A percentile compares a stretch with the other conserved stretches of the same genome.
Evolutionary conservation across 92 coral and sea anemone genomes (phyloP).

Genomic region (Scolanthus callimorphus): DNA sequence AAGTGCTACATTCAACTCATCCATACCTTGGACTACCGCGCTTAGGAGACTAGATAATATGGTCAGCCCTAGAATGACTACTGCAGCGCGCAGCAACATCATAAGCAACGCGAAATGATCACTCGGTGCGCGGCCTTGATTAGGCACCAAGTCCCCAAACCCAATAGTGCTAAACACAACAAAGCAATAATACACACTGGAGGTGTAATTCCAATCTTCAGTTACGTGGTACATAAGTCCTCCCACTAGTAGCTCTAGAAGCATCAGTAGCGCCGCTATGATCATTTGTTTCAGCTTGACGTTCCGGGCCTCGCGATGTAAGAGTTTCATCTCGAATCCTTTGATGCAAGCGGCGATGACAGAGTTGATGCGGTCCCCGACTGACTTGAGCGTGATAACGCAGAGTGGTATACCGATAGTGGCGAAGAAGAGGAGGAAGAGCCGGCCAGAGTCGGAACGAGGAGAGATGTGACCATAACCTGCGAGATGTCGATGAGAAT

Average conservation of each 20-base stretch:
- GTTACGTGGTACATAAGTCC: slow-evolving; percentile 37
- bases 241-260: slow-evolving; percentile 31
- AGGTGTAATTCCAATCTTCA: slow-evolving; percentile 49
- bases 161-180: slow-evolving; percentile 50
- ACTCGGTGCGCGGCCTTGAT: slow-evolving; percentile 31
- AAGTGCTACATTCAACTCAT: slow-evolving; percentile 19
- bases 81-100: slow-evolving; percentile 31
- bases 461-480: slow-evolving; percentile 57
- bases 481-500: too few relatives aligned
- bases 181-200: slow-evolving; percentile 53
- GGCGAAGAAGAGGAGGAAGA: slow-evolving; percentile 51
- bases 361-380: slow-evolving; percentile 41
- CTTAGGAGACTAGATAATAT: slow-evolving; percentile 46
- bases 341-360: slow-evolving; percentile 4
- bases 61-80: slow-evolving; percentile 34
- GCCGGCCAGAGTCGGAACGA: slow-evolving; percentile 28
- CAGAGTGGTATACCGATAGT: slow-evolving; percentile 40
- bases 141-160: slow-evolving; percentile 57
- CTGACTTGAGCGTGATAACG: slow-evolving; percentile 25
- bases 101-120: slow-evolving; percentile 14
- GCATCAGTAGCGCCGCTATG: slow-evolving; percentile 9
- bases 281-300: slow-evolving; percentile 42
- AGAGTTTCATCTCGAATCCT: slow-evolving; percentile 18
- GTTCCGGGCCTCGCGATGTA: slow-evolving; percentile 16
- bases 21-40: slow-evolving; percentile 23